A percentile compares a stretch with the other conserved stretches of the same genome.
These are phyloP conservation scores for Chrysolophus pictus DNA, from an alignment of 2,797 vertebrate genomes.

Conservation along the genomic window DNA sequence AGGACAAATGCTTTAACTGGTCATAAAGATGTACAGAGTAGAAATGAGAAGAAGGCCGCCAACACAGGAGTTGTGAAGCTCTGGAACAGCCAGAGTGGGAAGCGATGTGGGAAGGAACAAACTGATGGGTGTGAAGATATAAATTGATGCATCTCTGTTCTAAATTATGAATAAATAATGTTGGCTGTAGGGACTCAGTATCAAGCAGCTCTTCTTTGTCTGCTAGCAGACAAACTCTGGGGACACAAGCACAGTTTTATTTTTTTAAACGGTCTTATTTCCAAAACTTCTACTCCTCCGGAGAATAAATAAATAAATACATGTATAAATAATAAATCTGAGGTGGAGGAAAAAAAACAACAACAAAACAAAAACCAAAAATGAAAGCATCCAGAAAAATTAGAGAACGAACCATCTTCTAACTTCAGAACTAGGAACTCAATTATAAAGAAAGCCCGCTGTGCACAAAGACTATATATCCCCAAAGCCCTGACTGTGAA, in stretches of 20 bases:
- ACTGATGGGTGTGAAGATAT: constrained; percentile 35
- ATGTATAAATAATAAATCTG: constrained; percentile 35
- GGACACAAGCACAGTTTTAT: neutral
- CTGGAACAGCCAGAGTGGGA: constrained; percentile 52
- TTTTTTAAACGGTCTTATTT: neutral
- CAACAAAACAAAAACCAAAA: neutral
- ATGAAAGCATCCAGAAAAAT: neutral
- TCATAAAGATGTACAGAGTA: neutral
- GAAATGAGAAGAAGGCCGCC: neutral
- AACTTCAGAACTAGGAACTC: neutral
- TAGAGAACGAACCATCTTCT: neutral
- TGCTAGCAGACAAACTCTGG: neutral
- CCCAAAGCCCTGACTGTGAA: neutral
- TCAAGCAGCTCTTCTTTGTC: neutral
- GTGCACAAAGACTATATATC: neutral
- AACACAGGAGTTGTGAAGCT: neutral
- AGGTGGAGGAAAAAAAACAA: neutral
- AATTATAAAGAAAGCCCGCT: neutral
- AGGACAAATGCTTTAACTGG: constrained; percentile 2
- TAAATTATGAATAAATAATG: constrained; percentile 55
- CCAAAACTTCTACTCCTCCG: neutral
- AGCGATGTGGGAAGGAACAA: constrained; percentile 37
- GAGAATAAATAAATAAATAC: constrained; percentile 34
- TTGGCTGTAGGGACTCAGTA: neutral
- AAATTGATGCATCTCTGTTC: constrained; percentile 15